Base-by-base conservation (phyloP, 1,140 invertebrate species). In the Eurosta solidaginis region DNA sequence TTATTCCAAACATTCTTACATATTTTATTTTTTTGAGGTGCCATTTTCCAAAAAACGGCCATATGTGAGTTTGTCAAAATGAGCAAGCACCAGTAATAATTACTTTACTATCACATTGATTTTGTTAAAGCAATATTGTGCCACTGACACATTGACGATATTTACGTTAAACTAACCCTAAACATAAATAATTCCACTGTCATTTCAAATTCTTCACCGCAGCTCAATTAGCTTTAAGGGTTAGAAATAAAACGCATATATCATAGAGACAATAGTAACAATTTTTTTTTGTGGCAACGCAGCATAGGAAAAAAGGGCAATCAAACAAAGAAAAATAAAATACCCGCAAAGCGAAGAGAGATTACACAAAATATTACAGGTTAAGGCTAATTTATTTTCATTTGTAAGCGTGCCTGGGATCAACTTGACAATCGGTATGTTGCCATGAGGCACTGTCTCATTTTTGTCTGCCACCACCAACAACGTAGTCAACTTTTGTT, bases 191-290 rank as follows among this genome's bases (percentile, higher is more conserved):
- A 27, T 25, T 17, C 17, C 1, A 52, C 22, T 25, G 22, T 3
- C 17, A 52, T 4, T 22, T 9, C 20, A 52, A 2, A 17, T 22
- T 6, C 3, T 17, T 7, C 4, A 6, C 4, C 5, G 22, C 33
- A 68, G 9, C n/a, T 7, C 6, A 68, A 68, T 20, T 22, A 9
- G 1, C 14, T 6, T 40, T 68, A 68, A 68, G 59, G 59, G 59
- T 68, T 68, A 68, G 40, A 68, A 68, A 47, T n/a, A 47, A 9
- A 47, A n/a, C n/a, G n/a, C n/a, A n/a, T n/a, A n/a, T n/a, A n/a
- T n/a, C 7, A 47, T 3, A 12, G 14, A 9, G 4, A 47, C 7
- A 47, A 47, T 47, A n/a, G n/a, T n/a, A n/a, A 14, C 45, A 3
- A 47, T 14, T 14, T 17, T 1, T 7, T 47, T 47, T 47, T 47